phyloP scores from a whole-genome alignment of 2,888 invertebrate species.

The Drosophila engyochracea region DNA sequence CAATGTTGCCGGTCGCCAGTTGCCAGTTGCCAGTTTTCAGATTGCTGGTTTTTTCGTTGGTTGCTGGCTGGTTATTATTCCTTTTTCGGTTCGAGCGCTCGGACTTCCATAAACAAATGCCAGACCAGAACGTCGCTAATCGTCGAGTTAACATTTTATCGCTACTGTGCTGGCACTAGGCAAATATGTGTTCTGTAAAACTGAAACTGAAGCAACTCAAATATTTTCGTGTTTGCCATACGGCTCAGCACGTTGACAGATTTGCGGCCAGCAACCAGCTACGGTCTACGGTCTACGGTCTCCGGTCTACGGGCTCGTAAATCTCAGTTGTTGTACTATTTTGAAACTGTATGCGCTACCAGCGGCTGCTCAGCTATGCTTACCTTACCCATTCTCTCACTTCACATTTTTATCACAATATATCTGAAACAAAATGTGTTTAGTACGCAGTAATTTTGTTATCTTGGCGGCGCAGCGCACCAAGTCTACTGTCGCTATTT shows the following conservation, averaged over 20 bases:
- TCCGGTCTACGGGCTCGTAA: slow-evolving; percentile 46
- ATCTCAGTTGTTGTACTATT: slow-evolving; percentile 69
- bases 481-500: slow-evolving; percentile 52
- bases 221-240: slow-evolving; percentile 75
- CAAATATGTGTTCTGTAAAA: slow-evolving; percentile 71
- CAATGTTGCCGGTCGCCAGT: slow-evolving; percentile 4
- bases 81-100: slow-evolving; percentile 26
- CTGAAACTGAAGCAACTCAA: slow-evolving; percentile 67
- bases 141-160: slow-evolving; percentile 80
- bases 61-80: slow-evolving; percentile 2
- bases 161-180: slow-evolving; percentile 79
- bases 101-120: slow-evolving; percentile 49
- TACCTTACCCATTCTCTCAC: slow-evolving; percentile 8
- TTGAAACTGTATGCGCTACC: slow-evolving; percentile 41
- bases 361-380: slow-evolving; percentile 3
- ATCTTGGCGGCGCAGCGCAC: slow-evolving; percentile 66
- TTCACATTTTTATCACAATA: slow-evolving; percentile 72
- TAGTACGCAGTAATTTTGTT: slow-evolving; percentile 77
- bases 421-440: slow-evolving; percentile 67
- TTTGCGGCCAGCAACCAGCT: slow-evolving; percentile 66
- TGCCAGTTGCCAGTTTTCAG: slow-evolving; percentile 6
- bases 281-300: slow-evolving; percentile 1
- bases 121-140: slow-evolving; percentile 60
- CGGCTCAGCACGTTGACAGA: slow-evolving; percentile 79
- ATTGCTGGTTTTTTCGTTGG: neutral